Evolutionary conservation across 2,113 vertebrate genomes (phyloP), one percentile per base, ranked within the genome.

Genomic region (Muntiacus muntjak): DNA sequence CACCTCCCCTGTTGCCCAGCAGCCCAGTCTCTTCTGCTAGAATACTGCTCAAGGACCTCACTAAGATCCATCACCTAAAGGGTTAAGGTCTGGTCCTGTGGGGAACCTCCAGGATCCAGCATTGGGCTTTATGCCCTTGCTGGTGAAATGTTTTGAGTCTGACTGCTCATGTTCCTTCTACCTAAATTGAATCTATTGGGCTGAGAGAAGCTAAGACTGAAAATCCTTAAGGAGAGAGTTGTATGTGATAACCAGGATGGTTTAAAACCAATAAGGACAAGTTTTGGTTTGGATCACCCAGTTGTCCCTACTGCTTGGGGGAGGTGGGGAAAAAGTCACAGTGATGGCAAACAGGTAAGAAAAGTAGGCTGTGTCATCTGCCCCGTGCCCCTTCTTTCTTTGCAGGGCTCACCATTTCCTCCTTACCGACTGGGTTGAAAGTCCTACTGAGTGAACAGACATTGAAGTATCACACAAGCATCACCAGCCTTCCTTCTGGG

Each of bases 361-460:
- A 60, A 94, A 45, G 30, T 14, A 28, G 36, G 3, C 13, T 30
- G 33, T 33, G 43, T 26, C 54, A 28, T 81, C 86, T 55, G 6
- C 55, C 60, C 28, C 0, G 0, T 0, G 2, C 43, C 30, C 54
- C 83, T 45, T 26, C 30, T 36, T 11, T 26, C 12, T 11, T 1
- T 23, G 28, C 11, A 60, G 36, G 17, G 14, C 47, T 92, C 23
- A 10, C 12, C 9, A 0, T 13, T 43, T 76, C 43, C 45, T 84
- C 19, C 58, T 74, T 54, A 28, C 11, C 58, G 40, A 64, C 2
- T 0, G 19, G 14, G 15, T 1, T 85, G 54, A 19, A 7, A 25
- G 52, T n/a, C 28, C 15, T 60, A 16, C 58, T 36, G 40, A 81
- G 33, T 15, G 15, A 81, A 62, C 40, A 21, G 14, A 17, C 25